Evolutionary conservation across 1,140 invertebrate species (phyloP).

Genomic region (Rhagoletis zephyria): DNA sequence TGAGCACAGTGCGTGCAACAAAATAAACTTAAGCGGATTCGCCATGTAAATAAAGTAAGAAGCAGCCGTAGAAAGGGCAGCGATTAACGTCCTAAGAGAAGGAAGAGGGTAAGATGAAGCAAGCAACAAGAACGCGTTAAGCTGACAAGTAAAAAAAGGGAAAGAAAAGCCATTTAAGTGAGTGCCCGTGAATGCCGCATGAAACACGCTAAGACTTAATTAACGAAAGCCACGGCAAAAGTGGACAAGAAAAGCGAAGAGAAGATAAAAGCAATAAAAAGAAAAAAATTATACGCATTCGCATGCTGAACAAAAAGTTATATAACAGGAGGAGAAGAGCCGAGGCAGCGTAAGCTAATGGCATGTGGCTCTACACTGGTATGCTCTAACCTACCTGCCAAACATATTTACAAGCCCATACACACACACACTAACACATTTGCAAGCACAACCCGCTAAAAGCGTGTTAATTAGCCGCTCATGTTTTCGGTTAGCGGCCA

Average conservation of each 20-base stretch:
- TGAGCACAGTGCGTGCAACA: neutral
- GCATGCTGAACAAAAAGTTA: neutral
- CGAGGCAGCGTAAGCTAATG: neutral
- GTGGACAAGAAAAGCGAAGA: neutral
- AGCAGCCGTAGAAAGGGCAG: neutral
- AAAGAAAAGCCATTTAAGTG: neutral
- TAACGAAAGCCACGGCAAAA: slow-evolving; percentile 11
- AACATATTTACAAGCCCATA: neutral
- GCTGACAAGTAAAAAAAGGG: neutral
- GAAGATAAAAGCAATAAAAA: neutral
- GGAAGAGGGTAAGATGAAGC: neutral
- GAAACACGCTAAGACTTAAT: slow-evolving; percentile 24
- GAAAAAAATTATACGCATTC: neutral
- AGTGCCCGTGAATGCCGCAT: neutral
- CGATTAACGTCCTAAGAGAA: neutral
- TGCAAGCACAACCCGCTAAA: neutral
- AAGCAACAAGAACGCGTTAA: neutral
- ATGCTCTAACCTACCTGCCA: neutral
- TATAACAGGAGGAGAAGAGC: neutral
- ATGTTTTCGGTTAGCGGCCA: neutral
- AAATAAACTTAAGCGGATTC: neutral
- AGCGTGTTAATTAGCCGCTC: slow-evolving; percentile 12
- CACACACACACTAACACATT: neutral
- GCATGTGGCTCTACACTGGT: neutral
- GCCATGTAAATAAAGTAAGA: neutral